phyloP scores from a whole-genome alignment of 2,888 invertebrate genomes.

The Sicus ferrugineus region DNA sequence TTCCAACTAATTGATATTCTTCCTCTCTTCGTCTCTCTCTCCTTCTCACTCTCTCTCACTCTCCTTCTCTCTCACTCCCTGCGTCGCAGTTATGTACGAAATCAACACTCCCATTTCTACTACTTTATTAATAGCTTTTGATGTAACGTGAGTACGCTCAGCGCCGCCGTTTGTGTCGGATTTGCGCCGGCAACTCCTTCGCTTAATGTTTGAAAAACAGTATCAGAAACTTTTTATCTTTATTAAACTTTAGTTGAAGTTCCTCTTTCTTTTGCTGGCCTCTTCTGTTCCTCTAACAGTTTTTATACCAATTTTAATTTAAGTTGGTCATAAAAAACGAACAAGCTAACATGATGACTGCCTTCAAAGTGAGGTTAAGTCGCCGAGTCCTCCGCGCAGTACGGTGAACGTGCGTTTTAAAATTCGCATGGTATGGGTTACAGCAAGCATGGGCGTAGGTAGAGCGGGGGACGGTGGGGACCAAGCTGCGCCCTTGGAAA shows the following conservation, averaged over 20 bases:
- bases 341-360: no score
- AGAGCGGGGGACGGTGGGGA: no score
- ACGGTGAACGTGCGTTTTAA: no score
- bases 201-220: constrained; percentile 38
- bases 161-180: no score
- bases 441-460: no score
- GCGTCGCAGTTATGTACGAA: constrained; percentile 21
- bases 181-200: constrained; percentile 23
- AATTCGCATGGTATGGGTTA: no score
- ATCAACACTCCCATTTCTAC: neutral
- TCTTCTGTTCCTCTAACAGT: constrained; percentile 1
- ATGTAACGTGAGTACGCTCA: constrained; percentile 24
- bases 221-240: constrained; percentile 42
- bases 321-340: constrained; percentile 37
- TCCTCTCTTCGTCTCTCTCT: neutral
- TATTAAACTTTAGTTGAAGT: constrained; percentile 33
- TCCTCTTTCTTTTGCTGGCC: neutral
- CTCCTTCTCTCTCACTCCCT: constrained; percentile 15
- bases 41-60: no score
- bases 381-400: no score
- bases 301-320: constrained; percentile 37
- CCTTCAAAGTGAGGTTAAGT: no score
- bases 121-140: neutral
- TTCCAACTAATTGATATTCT: no score
- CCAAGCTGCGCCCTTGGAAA: no score